Conservation (phyloP, 2,113 vertebrate genomes). For the Tetrax tetrax region DNA sequence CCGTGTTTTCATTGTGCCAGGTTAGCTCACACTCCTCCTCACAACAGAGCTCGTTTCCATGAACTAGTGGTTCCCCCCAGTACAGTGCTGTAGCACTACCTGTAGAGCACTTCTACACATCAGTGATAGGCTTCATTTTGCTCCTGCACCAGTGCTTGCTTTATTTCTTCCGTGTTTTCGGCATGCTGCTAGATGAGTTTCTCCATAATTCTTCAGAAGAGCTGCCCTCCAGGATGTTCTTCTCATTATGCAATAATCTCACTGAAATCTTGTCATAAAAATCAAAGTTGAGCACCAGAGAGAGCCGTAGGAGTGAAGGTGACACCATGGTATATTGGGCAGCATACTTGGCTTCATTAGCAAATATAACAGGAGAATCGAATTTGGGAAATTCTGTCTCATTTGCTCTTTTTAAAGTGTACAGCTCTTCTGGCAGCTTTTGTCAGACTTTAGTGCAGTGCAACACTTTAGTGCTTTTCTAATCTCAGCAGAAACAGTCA, state of each 20-base stretch:
- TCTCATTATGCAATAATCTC: not conserved
- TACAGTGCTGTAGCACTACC: not conserved
- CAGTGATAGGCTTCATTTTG: not conserved
- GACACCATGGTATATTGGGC: not conserved
- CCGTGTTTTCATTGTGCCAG: not conserved
- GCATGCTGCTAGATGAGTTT: not conserved
- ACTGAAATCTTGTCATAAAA: not conserved
- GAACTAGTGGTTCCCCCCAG: not conserved
- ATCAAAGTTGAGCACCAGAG: not conserved
- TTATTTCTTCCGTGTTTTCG: not conserved
- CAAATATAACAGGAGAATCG: not conserved
- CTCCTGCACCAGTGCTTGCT: not conserved
- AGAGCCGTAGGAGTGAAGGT: not conserved
- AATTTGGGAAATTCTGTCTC: not conserved
- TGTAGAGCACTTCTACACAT: not conserved
- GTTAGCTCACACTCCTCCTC: not conserved
- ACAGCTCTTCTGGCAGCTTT: not conserved
- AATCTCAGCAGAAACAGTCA: not conserved
- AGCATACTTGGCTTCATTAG: not conserved
- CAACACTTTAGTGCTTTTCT: not conserved
- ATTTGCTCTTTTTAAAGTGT: not conserved
- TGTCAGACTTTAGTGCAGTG: not conserved
- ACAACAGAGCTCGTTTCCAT: not conserved
- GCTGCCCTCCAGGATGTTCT: not conserved
- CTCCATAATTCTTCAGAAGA: not conserved